phyloP scores from a whole-genome alignment of 2,888 invertebrate species.

The Augochlorella aurata region DNA sequence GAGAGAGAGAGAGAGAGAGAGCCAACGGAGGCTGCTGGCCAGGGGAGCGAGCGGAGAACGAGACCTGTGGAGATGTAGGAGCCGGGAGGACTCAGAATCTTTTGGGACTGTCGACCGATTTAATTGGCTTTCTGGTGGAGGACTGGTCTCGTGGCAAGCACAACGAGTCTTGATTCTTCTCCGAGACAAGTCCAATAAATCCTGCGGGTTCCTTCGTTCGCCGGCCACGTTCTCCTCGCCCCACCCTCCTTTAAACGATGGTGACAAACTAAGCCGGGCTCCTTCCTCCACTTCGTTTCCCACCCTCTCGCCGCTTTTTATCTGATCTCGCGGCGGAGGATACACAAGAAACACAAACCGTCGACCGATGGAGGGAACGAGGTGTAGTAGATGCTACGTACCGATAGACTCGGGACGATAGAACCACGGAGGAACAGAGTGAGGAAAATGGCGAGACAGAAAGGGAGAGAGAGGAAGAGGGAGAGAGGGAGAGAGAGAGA shows the following conservation, averaged over 20 bases:
- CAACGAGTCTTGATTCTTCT: slow-evolving; percentile 73
- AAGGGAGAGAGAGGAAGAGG: slow-evolving; percentile 23
- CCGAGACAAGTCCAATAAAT: slow-evolving; percentile 73
- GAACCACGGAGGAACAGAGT: not conserved
- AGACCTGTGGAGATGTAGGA: slow-evolving; percentile 41
- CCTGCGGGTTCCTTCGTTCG: slow-evolving; percentile 57
- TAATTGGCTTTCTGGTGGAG: slow-evolving; percentile 72
- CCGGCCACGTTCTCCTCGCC: slow-evolving; percentile 17
- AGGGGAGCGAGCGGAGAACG: not conserved
- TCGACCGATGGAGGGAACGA: slow-evolving; percentile 34
- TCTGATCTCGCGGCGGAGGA: slow-evolving; percentile 71
- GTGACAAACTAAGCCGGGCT: slow-evolving; percentile 72
- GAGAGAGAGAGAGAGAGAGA: not conserved
- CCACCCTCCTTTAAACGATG: slow-evolving; percentile 64
- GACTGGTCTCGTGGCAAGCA: slow-evolving; percentile 67
- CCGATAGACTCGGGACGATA: slow-evolving; percentile 50
- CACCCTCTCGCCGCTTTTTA: slow-evolving; percentile 65
- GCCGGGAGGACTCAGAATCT: slow-evolving; percentile 65
- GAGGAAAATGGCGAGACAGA: not conserved
- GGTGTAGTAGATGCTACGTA: slow-evolving; percentile 63
- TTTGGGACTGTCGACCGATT: slow-evolving; percentile 75
- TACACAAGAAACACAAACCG: slow-evolving; percentile 71
- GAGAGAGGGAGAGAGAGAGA: not conserved
- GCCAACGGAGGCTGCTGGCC: not conserved
- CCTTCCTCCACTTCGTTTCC: slow-evolving; percentile 61